Evolutionary conservation across 2,797 vertebrate species (phyloP).

Genomic region (Atherinosoma microstoma): DNA sequence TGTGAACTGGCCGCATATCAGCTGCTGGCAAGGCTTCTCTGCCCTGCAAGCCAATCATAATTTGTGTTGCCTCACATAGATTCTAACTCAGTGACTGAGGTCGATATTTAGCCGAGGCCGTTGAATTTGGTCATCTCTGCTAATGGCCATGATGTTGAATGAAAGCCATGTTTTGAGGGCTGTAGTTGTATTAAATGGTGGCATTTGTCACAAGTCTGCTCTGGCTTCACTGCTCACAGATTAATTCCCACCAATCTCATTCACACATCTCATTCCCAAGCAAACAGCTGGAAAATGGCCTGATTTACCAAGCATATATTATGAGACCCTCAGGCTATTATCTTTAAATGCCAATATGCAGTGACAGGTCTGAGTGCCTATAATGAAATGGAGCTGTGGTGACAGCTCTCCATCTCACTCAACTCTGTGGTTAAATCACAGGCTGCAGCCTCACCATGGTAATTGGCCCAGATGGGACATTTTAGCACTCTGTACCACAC

Average conservation of each 20-base stretch:
- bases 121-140: constrained; percentile 50
- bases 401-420: constrained; percentile 57
- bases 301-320: constrained; percentile 48
- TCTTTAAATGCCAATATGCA: constrained; percentile 59
- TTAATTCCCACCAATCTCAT: constrained; percentile 43
- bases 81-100: constrained; percentile 38
- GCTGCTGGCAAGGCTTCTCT: constrained; percentile 47
- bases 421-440: constrained; percentile 54
- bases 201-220: constrained; percentile 40
- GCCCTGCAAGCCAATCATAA: constrained; percentile 56
- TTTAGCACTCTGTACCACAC: constrained; percentile 69
- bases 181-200: constrained; percentile 43
- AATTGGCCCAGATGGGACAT: constrained; percentile 76
- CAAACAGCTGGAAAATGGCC: constrained; percentile 58
- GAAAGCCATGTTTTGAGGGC: constrained; percentile 47
- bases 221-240: constrained; percentile 30
- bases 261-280: constrained; percentile 22
- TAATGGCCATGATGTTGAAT: constrained; percentile 53
- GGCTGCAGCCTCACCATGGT: constrained; percentile 52
- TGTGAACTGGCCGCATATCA: constrained; percentile 67
- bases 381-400: constrained; percentile 63
- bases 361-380: constrained; percentile 36
- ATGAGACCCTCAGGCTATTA: constrained; percentile 59
- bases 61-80: constrained; percentile 51
- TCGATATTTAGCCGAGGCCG: constrained; percentile 39